Conservation (phyloP, 2,888 invertebrate species). For the Meliscaeva auricollis region DNA sequence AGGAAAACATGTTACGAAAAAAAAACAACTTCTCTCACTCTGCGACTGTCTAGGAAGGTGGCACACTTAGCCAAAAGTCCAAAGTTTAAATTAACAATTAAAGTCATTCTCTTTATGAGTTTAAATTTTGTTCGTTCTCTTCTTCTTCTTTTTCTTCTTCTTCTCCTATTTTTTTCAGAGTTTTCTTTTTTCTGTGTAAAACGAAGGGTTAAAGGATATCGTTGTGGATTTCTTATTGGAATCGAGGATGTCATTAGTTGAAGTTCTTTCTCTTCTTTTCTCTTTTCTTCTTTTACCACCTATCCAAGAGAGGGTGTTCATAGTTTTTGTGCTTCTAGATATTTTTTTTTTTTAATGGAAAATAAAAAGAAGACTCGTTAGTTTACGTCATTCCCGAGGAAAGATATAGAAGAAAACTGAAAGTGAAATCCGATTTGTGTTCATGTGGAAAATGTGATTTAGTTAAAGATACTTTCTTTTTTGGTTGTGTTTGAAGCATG, state of each 20-base stretch:
- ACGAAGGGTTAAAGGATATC: constrained; percentile 43
- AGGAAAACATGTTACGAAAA: background rate
- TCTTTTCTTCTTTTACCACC: background rate
- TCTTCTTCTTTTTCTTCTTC: background rate
- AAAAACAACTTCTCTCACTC: constrained; percentile 2
- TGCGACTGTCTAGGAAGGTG: constrained; percentile 23
- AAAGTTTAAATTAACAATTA: constrained; percentile 72
- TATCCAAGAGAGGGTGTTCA: background rate
- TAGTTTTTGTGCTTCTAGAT: background rate
- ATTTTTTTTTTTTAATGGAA: constrained; percentile 26
- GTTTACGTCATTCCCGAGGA: constrained; percentile 4
- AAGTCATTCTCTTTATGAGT: constrained; percentile 60
- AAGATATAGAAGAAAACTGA: background rate
- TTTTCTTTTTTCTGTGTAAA: background rate
- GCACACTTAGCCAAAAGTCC: constrained; percentile 40
- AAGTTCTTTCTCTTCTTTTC: constrained; percentile 14
- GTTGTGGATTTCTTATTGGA: constrained; percentile 55
- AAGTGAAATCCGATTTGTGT: constrained; percentile 63
- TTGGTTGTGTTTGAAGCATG: background rate
- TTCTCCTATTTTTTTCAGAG: background rate
- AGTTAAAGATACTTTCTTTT: constrained; percentile 11
- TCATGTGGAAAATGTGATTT: constrained; percentile 68
- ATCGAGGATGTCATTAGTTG: constrained; percentile 68
- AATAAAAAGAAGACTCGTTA: constrained; percentile 50
- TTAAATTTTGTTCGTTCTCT: constrained; percentile 42